phyloP scores from a whole-genome alignment of 2,113 vertebrate species.

The Phyllostomus hastatus region DNA sequence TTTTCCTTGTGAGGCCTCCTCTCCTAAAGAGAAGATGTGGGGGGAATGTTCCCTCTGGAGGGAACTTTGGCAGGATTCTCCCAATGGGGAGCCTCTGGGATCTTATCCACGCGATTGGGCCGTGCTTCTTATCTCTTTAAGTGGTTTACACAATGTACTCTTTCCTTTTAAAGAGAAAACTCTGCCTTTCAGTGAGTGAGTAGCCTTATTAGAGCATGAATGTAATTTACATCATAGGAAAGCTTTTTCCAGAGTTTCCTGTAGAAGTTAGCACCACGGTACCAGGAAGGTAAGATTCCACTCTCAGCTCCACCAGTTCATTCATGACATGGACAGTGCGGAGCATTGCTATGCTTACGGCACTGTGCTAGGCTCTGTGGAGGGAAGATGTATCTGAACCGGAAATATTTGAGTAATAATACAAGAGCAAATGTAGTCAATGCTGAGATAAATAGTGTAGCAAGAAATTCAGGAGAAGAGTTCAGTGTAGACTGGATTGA shows the following conservation, averaged over 20 bases:
- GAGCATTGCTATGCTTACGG: not conserved
- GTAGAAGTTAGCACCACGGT: not conserved
- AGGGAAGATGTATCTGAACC: not conserved
- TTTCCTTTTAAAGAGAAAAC: not conserved
- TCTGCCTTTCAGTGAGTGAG: not conserved
- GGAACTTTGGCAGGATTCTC: not conserved
- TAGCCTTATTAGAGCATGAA: not conserved
- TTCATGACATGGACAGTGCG: not conserved
- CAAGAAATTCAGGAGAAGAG: not conserved
- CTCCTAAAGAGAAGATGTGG: not conserved
- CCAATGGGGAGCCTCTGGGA: not conserved
- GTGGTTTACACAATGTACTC: not conserved
- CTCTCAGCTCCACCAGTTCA: not conserved
- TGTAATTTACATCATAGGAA: not conserved
- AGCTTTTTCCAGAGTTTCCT: not conserved
- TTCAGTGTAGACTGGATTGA: not conserved
- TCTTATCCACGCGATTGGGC: not conserved
- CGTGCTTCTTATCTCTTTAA: not conserved
- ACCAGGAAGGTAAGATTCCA: not conserved
- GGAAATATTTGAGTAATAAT: not conserved
- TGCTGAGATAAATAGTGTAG: not conserved
- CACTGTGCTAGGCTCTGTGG: not conserved
- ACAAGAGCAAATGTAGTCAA: not conserved
- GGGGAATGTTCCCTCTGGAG: not conserved
- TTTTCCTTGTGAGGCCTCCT: not conserved